Base-by-base conservation (phyloP, 2,797 vertebrate genomes). In the Acomys russatus region DNA sequence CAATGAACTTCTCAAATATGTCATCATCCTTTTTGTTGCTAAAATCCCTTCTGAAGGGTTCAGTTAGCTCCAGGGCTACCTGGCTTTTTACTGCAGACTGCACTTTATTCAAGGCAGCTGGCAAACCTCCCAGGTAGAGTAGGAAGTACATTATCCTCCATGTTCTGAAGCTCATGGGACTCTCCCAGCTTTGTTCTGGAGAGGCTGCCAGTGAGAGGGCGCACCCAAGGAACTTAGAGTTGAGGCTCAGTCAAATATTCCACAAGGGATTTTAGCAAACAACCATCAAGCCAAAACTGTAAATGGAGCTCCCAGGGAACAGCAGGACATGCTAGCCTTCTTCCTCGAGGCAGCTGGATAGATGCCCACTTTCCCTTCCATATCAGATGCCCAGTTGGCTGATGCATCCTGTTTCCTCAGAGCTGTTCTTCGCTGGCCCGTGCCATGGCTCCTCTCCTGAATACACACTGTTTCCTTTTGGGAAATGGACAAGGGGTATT, bases 231-330 rank as follows among this genome's bases (percentile, higher is more conserved):
- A 84, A 63, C 44, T 68, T 20, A 86, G 54, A 61, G 44, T 73
- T 63, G 54, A 14, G 51, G 18, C 22, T 74, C 76, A 85, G 51
- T 88, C 28, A 33, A 91, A 51, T 56, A n/a, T 33, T 66, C 79
- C 22, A 30, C 79, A 80, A 79, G 91, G 35, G 77, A 88, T 63
- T 35, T 95, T 63, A 92, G 61, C 71, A 87, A 92, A 68, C 49
- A 80, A 38, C 18, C 74, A 22, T 14, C 33, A 87, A 84, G 59
- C 70, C 54, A 73, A 49, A 91, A 61, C 18, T 22, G 73, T 90
- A 30, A 68, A 56, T 12, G 6, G 80, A 73, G 20, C 80, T 86
- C 87, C 68, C 78, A 44, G 88, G 6, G 25, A 92, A 22, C 9
- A 59, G 44, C 44, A 88, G 9, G 63, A 63, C 7, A 49, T n/a